phyloP scores from a whole-genome alignment of 2,797 vertebrate genomes.

The Sorex maritimensis region DNA sequence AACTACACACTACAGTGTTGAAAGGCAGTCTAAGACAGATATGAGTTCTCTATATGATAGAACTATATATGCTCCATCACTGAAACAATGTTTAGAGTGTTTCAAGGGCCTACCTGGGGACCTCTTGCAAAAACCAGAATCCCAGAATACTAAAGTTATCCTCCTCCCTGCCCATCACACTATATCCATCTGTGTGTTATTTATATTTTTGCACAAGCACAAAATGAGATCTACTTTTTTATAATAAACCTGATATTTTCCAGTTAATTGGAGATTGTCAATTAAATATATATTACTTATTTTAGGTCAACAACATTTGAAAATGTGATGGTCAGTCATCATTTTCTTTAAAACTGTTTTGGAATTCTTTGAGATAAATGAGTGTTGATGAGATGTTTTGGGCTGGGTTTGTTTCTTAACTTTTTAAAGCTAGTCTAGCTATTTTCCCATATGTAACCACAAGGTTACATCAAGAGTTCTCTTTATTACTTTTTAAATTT shows the following conservation, averaged over 20 bases:
- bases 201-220: constrained; percentile 60
- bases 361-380: constrained; percentile 46
- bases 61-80: constrained; percentile 7
- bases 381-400: not conserved
- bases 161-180: not conserved
- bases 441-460: constrained; percentile 31
- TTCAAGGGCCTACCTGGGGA: constrained; percentile 45
- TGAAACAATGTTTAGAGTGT: constrained; percentile 20
- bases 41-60: constrained; percentile 52
- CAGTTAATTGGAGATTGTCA: constrained; percentile 17
- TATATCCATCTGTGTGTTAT: constrained; percentile 36
- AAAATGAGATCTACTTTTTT: constrained; percentile 55
- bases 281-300: constrained; percentile 39
- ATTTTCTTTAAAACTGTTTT: constrained; percentile 71
- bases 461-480: constrained; percentile 61
- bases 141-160: not conserved
- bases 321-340: not conserved
- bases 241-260: constrained; percentile 39
- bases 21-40: constrained; percentile 63
- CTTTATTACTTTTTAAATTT: constrained; percentile 45
- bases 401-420: constrained; percentile 51
- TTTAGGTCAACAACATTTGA: constrained; percentile 54
- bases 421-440: constrained; percentile 64
- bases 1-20: constrained; percentile 44
- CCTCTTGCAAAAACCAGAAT: constrained; percentile 7